These are phyloP conservation scores for Champsocephalus gunnari DNA, from an alignment of 2,797 vertebrate genomes.

Conservation along the genomic window DNA sequence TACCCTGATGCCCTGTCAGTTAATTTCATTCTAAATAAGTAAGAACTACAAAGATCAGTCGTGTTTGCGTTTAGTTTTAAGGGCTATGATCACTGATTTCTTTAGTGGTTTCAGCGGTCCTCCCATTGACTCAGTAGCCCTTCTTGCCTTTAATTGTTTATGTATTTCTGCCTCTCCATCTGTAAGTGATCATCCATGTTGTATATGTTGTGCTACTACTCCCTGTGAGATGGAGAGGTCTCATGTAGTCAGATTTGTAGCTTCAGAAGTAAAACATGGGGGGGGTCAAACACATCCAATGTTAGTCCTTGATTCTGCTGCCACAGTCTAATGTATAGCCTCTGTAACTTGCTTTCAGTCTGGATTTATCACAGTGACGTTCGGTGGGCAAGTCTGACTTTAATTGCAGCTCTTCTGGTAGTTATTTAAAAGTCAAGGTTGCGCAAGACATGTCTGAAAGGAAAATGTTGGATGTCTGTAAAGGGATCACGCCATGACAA, in stretches of 20 bases:
- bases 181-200: background rate
- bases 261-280: background rate
- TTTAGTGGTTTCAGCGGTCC: too few relatives aligned
- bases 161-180: constrained; percentile 1
- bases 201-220: background rate
- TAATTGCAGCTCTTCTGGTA: constrained; percentile 17
- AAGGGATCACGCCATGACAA: too few relatives aligned
- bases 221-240: background rate
- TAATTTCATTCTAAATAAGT: too few relatives aligned
- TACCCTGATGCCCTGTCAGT: too few relatives aligned
- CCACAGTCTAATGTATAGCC: constrained; percentile 31
- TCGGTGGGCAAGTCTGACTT: constrained; percentile 10
- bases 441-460: constrained; percentile 2
- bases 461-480: background rate
- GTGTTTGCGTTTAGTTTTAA: background rate
- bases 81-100: too few relatives aligned
- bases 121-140: too few relatives aligned
- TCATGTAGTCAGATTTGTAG: background rate
- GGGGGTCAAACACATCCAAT: constrained; percentile 1
- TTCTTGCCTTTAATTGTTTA: too few relatives aligned
- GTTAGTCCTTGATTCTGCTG: constrained; percentile 13
- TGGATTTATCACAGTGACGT: background rate
- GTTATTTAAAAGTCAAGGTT: constrained; percentile 13
- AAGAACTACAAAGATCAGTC: background rate
- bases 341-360: background rate